A percentile compares a stretch with the other conserved stretches of the same genome.
phyloP scores from a whole-genome alignment of 92 coral and sea anemone species.

The Plumapathes pennacea region DNA sequence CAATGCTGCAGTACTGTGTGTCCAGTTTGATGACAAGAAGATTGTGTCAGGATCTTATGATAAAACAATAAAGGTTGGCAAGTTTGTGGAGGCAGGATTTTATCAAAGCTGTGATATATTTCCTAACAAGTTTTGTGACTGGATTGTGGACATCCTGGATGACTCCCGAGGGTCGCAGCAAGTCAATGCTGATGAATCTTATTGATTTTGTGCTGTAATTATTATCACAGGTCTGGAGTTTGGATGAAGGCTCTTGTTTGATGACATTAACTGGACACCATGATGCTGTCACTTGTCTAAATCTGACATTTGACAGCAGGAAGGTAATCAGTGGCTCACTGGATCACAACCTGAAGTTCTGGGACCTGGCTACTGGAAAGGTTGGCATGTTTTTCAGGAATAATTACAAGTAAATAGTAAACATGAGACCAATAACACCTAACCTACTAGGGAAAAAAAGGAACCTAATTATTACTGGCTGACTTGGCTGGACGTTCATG shows the following conservation, averaged over 20 bases:
- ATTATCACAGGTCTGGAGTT: conserved; percentile 83
- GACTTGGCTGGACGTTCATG: too few species aligned
- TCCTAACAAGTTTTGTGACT: too few species aligned
- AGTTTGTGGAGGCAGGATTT: too few species aligned
- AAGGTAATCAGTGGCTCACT: conserved; percentile 98
- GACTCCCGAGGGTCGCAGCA: too few species aligned
- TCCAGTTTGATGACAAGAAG: conserved; percentile 96
- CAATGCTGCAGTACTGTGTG: conserved; percentile 97
- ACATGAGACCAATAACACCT: too few species aligned
- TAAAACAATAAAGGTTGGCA: conserved; percentile 93
- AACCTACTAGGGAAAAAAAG: too few species aligned
- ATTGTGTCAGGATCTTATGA: conserved; percentile 99
- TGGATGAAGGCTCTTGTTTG: conserved; percentile 80
- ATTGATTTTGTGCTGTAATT: neutral
- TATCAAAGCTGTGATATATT: too few species aligned
- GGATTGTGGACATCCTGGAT: too few species aligned
- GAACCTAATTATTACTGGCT: too few species aligned
- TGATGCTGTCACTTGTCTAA: conserved; percentile 98
- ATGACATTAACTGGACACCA: conserved; percentile 98
- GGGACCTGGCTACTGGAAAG: conserved; percentile 98
- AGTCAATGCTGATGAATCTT: too few species aligned
- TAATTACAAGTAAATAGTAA: too few species aligned
- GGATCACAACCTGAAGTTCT: conserved; percentile 95
- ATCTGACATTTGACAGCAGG: conserved; percentile 91
- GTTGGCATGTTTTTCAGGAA: too few species aligned